Conservation (phyloP, 1,140 invertebrate species). For the Scaptomyza pallida region DNA sequence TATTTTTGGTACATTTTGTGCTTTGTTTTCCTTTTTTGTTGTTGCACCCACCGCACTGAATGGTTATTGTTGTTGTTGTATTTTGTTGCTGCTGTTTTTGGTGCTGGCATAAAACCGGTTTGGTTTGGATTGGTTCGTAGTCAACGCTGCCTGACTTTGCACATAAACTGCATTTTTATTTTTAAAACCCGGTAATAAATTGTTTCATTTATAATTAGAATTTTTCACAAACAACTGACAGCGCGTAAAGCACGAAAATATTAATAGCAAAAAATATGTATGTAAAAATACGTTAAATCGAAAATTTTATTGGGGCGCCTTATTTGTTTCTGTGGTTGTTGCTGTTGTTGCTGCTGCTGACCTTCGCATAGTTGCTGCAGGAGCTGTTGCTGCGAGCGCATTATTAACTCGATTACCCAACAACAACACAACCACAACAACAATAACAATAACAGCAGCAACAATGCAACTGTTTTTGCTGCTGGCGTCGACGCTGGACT, state of each 20-base stretch:
- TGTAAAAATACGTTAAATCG: conserved; percentile 28
- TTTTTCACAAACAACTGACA: conserved; percentile 66
- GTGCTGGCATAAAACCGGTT: conserved; percentile 53
- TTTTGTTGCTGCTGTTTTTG: conserved; percentile 4
- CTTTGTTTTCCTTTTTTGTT: conserved; percentile 32
- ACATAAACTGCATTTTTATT: conserved; percentile 76
- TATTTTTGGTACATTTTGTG: conserved; percentile 9
- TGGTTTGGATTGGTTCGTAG: conserved; percentile 26
- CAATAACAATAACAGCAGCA: conserved; percentile 5
- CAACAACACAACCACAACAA: conserved; percentile 41
- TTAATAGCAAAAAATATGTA: conserved; percentile 20
- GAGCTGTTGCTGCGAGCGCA: conserved; percentile 37
- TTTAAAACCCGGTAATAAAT: conserved; percentile 78
- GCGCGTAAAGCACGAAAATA: conserved; percentile 34
- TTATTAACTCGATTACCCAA: conserved; percentile 20
- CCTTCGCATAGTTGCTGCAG: conserved; percentile 72
- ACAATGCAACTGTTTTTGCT: conserved; percentile 39
- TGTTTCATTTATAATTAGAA: conserved; percentile 79
- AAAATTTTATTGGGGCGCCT: conserved; percentile 34
- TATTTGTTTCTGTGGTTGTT: conserved; percentile 22
- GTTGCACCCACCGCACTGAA: conserved; percentile 46
- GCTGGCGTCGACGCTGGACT: conserved; percentile 60
- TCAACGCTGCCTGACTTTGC: conserved; percentile 54
- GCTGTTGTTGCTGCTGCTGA: conserved; percentile 46
- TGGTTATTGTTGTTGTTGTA: conserved; percentile 38